phyloP scores from a whole-genome alignment of 2,797 vertebrate species.

The Pantherophis alleghaniensis region DNA sequence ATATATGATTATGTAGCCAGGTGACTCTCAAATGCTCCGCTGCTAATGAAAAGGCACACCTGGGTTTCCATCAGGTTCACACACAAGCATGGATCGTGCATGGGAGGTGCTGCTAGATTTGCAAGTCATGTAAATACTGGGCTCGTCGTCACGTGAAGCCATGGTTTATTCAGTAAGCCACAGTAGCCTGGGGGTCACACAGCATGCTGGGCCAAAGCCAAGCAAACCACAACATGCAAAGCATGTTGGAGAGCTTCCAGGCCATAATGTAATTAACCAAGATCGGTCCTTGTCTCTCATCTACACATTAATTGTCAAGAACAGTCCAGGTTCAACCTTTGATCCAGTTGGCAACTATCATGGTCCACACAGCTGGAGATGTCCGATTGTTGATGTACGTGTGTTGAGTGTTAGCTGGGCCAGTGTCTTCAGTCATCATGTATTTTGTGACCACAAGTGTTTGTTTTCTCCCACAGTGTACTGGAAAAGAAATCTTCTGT shows the following conservation, averaged over 20 bases:
- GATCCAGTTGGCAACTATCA: background rate
- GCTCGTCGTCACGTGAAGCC: background rate
- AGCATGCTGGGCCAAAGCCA: background rate
- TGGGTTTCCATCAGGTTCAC: conserved; percentile 41
- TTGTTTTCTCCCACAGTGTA: background rate
- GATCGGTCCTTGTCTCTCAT: background rate
- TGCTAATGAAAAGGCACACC: conserved; percentile 43
- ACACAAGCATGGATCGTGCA: conserved; percentile 17
- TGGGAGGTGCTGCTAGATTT: conserved; percentile 1
- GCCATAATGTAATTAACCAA: background rate
- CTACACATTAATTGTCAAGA: too few relatives aligned
- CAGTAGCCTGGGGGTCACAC: background rate
- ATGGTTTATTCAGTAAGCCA: background rate
- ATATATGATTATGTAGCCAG: conserved; percentile 52
- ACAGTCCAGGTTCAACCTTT: background rate
- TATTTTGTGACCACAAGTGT: background rate
- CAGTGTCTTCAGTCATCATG: background rate
- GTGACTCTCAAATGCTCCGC: conserved; percentile 45
- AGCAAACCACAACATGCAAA: background rate
- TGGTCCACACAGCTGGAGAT: background rate
- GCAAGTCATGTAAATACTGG: background rate
- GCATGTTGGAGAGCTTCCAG: background rate
- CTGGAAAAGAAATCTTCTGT: background rate
- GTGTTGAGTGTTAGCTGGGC: background rate
- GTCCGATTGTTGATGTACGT: background rate